Evolutionary conservation across 2,797 vertebrate genomes (phyloP).

Genomic region (Chloroceryle amazona): DNA sequence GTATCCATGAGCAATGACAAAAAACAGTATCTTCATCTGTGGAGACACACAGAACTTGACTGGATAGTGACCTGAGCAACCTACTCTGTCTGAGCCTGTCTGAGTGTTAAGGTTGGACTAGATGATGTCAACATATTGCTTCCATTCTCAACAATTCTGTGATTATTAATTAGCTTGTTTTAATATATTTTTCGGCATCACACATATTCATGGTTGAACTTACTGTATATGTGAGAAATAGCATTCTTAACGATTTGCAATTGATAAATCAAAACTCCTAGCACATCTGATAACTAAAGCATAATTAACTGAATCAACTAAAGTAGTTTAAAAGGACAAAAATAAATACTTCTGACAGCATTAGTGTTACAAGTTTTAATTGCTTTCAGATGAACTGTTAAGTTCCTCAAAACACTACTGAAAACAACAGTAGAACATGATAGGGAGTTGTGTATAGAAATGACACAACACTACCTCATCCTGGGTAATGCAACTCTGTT

Average conservation of each 20-base stretch:
- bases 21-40: not conserved
- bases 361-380: not conserved
- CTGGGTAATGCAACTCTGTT: not conserved
- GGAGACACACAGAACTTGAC: not conserved
- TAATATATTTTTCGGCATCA: not conserved
- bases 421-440: not conserved
- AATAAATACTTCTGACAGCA: not conserved
- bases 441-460: not conserved
- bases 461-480: not conserved
- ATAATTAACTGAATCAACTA: not conserved
- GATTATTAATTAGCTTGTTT: not conserved
- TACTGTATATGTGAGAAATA: not conserved
- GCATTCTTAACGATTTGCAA: rapidly evolving
- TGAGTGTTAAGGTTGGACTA: not conserved
- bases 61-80: not conserved
- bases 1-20: not conserved
- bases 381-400: not conserved
- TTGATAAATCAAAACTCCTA: not conserved
- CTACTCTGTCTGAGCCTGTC: rapidly evolving
- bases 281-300: not conserved
- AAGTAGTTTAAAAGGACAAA: not conserved
- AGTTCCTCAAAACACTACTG: not conserved
- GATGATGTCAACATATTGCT: not conserved
- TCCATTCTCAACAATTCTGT: not conserved
- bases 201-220: not conserved